These are phyloP conservation scores for Stenotaenia linearis DNA, from an alignment of 2,888 invertebrate species.

Conservation along the genomic window DNA sequence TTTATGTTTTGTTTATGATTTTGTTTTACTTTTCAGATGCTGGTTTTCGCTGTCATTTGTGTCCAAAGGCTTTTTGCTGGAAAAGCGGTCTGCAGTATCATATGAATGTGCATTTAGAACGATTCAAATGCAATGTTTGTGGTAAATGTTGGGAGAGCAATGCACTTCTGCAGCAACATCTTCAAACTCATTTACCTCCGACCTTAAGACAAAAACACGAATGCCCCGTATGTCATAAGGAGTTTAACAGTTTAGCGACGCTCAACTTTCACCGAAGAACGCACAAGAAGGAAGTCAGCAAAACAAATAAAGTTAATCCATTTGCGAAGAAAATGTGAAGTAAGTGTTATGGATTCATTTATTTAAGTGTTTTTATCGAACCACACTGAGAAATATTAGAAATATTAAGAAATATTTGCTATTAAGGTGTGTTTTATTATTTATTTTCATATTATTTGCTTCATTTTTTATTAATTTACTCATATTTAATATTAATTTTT, in stretches of 20 bases:
- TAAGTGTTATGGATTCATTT: neutral
- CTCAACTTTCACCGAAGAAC: neutral
- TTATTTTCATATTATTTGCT: too few species aligned
- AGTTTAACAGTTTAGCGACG: neutral
- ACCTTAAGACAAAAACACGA: neutral
- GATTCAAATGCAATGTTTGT: slow-evolving; percentile 28
- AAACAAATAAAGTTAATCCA: neutral
- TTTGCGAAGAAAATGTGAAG: neutral
- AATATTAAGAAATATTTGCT: too few species aligned
- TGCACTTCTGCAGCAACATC: slow-evolving; percentile 27
- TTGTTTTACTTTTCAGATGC: neutral
- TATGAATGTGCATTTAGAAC: slow-evolving; percentile 21
- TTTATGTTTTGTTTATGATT: neutral
- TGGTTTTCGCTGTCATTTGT: slow-evolving; percentile 27
- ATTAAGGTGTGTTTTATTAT: too few species aligned
- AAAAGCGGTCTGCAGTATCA: slow-evolving; percentile 21
- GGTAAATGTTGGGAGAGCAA: slow-evolving; percentile 30
- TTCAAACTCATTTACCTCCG: slow-evolving; percentile 29
- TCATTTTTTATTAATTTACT: too few species aligned
- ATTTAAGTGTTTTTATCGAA: neutral
- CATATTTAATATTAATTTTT: too few species aligned
- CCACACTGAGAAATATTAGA: neutral
- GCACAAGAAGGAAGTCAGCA: neutral
- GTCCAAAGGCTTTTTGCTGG: slow-evolving; percentile 27
- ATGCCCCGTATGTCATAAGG: neutral